These are phyloP conservation scores for Scophthalmus maximus DNA, from an alignment of 2,113 vertebrate genomes.

Conservation along the genomic window DNA sequence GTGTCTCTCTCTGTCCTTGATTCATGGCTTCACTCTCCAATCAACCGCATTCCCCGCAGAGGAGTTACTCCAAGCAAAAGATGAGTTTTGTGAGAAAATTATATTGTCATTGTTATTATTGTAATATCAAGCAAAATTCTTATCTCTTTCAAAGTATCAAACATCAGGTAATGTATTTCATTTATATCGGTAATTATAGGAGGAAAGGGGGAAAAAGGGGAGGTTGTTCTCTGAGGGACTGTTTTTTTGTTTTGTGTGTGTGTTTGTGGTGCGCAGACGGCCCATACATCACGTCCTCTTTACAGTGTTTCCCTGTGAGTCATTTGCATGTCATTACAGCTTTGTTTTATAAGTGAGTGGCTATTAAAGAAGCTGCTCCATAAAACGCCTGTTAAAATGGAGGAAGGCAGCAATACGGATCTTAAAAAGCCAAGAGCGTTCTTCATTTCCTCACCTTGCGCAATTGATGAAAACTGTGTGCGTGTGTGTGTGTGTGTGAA, in stretches of 20 bases:
- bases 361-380: conserved; percentile 85
- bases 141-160: conserved; percentile 32
- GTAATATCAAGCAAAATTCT: conserved; percentile 32
- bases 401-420: conserved; percentile 81
- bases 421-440: conserved; percentile 81
- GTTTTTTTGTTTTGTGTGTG: conserved; percentile 53
- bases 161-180: conserved; percentile 36
- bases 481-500: conserved; percentile 16
- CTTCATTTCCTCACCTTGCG: conserved; percentile 75
- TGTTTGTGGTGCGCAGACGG: conserved; percentile 75
- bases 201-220: neutral
- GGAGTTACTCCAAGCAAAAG: conserved; percentile 39
- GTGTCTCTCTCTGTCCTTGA: conserved; percentile 20
- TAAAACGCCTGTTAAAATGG: conserved; percentile 86
- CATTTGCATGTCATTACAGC: conserved; percentile 85
- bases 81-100: conserved; percentile 19
- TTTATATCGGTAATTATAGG: conserved; percentile 35
- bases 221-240: conserved; percentile 3
- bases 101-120: conserved; percentile 51
- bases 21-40: conserved; percentile 29
- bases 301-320: conserved; percentile 82
- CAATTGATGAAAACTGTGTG: conserved; percentile 59
- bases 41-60: neutral
- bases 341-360: conserved; percentile 87
- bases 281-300: conserved; percentile 84